phyloP scores from a whole-genome alignment of 1,140 invertebrate genomes.

The Diachasma alloeum region DNA sequence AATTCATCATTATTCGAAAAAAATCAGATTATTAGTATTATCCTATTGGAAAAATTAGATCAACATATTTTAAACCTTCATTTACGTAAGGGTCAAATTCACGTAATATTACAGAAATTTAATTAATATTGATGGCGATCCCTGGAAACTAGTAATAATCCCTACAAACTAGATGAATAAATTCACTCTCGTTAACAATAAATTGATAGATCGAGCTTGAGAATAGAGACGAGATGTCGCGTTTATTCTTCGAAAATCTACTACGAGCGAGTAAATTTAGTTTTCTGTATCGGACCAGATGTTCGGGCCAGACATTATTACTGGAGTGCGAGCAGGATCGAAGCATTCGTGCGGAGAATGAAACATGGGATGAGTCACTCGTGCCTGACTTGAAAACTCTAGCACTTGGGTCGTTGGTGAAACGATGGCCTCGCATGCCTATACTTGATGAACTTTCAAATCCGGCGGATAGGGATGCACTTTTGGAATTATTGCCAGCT shows the following conservation, averaged over 20 bases:
- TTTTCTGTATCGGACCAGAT: constrained; percentile 39
- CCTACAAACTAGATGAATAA: background rate
- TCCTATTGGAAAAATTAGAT: no score
- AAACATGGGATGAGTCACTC: constrained; percentile 46
- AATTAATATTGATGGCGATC: no score
- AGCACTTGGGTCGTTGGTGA: constrained; percentile 44
- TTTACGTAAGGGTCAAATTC: no score
- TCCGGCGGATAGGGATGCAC: constrained; percentile 43
- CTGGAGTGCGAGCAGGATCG: constrained; percentile 40
- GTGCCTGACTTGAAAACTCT: constrained; percentile 50
- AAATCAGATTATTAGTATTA: no score
- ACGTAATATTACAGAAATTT: no score
- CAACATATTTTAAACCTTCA: no score
- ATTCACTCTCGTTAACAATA: background rate
- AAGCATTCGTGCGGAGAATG: constrained; percentile 47
- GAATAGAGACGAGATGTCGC: background rate
- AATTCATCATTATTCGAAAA: no score
- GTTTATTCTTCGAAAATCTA: background rate
- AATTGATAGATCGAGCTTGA: background rate
- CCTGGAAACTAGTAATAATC: no score
- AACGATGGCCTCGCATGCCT: constrained; percentile 46
- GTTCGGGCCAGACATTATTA: constrained; percentile 43
- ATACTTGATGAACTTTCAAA: constrained; percentile 52
- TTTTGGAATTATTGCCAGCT: constrained; percentile 56
- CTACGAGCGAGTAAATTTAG: background rate